These are phyloP conservation scores for Deroptyus accipitrinus DNA, from an alignment of 2,113 vertebrate species.

Conservation along the genomic window DNA sequence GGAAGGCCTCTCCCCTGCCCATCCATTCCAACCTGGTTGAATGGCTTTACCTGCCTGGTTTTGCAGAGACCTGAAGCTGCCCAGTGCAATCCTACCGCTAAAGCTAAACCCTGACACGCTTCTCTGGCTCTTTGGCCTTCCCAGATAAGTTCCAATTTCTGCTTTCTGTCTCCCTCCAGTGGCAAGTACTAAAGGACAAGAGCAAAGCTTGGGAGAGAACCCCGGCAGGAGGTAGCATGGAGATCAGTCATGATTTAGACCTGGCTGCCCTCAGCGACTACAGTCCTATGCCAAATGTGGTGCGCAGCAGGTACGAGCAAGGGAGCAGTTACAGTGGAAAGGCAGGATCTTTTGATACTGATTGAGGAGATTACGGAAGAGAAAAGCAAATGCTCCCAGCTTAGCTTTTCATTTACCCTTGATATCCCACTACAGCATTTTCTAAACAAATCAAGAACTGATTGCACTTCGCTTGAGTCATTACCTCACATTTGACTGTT, in stretches of 20 bases:
- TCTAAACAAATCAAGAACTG: neutral
- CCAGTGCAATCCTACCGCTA: neutral
- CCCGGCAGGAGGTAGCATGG: slow-evolving; percentile 71
- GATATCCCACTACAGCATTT: neutral
- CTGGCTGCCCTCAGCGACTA: slow-evolving; percentile 67
- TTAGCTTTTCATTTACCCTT: neutral
- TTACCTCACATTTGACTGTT: neutral
- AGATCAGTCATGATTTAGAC: slow-evolving; percentile 73
- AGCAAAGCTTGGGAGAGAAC: slow-evolving; percentile 16
- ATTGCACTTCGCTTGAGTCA: neutral
- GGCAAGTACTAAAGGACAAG: slow-evolving; percentile 69
- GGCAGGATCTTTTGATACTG: neutral
- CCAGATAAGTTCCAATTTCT: slow-evolving; percentile 79
- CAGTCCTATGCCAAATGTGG: slow-evolving; percentile 71
- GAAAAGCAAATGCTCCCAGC: neutral
- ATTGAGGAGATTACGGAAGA: neutral
- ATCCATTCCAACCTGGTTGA: slow-evolving; percentile 79
- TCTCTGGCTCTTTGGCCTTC: neutral
- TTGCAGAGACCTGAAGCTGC: slow-evolving; percentile 71
- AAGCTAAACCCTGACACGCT: neutral
- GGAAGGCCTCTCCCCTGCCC: slow-evolving; percentile 71
- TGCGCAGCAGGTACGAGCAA: slow-evolving; percentile 66
- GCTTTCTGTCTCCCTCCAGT: slow-evolving; percentile 77
- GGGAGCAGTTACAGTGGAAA: neutral
- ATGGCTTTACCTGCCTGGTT: slow-evolving; percentile 81